Evolutionary conservation across 1,140 invertebrate species (phyloP).

Genomic region (Pseudomyrmex cubaensis): DNA sequence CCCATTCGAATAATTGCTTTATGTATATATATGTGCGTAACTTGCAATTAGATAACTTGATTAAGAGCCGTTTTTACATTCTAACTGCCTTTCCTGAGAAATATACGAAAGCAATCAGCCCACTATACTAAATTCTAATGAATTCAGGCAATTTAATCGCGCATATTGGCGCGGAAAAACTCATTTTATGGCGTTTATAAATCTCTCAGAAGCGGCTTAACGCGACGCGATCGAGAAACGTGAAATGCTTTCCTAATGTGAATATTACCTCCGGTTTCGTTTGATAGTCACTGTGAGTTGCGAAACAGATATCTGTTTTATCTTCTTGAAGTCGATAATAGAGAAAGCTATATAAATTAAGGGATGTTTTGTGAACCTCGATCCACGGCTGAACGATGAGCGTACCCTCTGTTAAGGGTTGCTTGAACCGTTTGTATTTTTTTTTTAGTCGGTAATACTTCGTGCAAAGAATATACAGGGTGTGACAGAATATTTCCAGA

Average conservation of each 20-base stretch:
- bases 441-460: slow-evolving; percentile 55
- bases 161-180: slow-evolving; percentile 61
- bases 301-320: slow-evolving; percentile 62
- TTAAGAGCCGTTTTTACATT: neutral
- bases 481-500: slow-evolving; percentile 3
- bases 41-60: slow-evolving; percentile 6
- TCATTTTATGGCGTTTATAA: slow-evolving; percentile 74
- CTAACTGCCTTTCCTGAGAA: slow-evolving; percentile 37
- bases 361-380: neutral
- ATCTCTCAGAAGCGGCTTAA: slow-evolving; percentile 76
- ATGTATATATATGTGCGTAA: neutral
- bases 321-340: slow-evolving; percentile 38
- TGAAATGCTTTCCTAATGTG: slow-evolving; percentile 74
- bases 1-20: no score
- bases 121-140: slow-evolving; percentile 75
- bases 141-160: slow-evolving; percentile 70
- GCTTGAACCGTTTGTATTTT: slow-evolving; percentile 46
- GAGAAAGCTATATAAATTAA: slow-evolving; percentile 7
- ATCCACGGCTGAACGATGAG: neutral
- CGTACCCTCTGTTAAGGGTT: slow-evolving; percentile 44
- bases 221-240: slow-evolving; percentile 70
- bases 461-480: slow-evolving; percentile 24
- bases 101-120: slow-evolving; percentile 68
- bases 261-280: slow-evolving; percentile 60
- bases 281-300: slow-evolving; percentile 75